A percentile compares a stretch with the other conserved stretches of the same genome.
phyloP scores from a whole-genome alignment of 2,797 vertebrate species.

The Myotis daubentonii region DNA sequence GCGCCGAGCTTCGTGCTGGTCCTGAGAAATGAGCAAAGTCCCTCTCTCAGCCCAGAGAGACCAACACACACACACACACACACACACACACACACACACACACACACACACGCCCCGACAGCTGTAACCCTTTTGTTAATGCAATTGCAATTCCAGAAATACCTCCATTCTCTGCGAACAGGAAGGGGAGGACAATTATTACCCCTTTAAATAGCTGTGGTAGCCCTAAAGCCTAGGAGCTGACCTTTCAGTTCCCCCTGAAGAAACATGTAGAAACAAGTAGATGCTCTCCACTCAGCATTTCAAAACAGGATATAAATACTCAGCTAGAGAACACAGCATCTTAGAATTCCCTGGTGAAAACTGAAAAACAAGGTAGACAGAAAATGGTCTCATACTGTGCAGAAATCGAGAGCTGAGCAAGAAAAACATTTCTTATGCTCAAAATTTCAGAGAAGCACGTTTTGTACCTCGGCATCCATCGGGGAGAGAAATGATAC shows the following conservation, averaged over 20 bases:
- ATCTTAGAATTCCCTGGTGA: constrained; percentile 68
- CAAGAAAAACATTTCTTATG: not conserved
- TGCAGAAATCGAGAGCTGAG: not conserved
- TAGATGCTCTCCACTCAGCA: constrained; percentile 35
- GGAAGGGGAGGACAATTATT: constrained; percentile 41
- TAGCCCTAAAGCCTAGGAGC: constrained; percentile 30
- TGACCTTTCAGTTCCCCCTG: constrained; percentile 61
- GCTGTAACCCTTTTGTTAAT: constrained; percentile 45
- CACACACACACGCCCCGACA: not conserved
- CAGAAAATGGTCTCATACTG: constrained; percentile 7
- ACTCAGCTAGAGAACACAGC: constrained; percentile 50
- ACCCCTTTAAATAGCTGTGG: constrained; percentile 50
- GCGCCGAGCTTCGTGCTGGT: not conserved
- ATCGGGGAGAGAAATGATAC: not conserved
- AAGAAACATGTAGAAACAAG: constrained; percentile 66
- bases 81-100: not conserved
- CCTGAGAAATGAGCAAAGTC: not conserved
- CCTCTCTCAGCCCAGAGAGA: not conserved
- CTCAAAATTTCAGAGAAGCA: not conserved
- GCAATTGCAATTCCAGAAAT: constrained; percentile 58
- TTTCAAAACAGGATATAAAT: constrained; percentile 75
- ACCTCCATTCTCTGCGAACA: constrained; percentile 50
- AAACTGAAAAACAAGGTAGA: constrained; percentile 71
- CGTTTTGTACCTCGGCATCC: not conserved
- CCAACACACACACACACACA: not conserved